Conservation (phyloP, 2,113 vertebrate species). For the Eidolon helvum region DNA sequence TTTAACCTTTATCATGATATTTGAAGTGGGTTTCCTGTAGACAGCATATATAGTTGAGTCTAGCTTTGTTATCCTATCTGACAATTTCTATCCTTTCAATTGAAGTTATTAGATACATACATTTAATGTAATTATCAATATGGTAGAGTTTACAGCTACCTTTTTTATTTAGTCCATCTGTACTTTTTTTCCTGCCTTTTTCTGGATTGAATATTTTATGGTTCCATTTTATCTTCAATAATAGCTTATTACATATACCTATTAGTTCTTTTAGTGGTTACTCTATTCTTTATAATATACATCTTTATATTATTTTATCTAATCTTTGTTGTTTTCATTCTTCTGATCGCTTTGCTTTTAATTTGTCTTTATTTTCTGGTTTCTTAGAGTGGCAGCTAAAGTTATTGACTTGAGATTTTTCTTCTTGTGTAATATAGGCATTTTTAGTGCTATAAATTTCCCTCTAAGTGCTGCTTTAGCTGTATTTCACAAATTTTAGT, state of each 20-base stretch:
- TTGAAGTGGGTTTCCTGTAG: background rate
- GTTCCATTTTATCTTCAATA: background rate
- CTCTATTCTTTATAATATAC: background rate
- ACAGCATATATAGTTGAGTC: background rate
- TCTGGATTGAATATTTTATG: background rate
- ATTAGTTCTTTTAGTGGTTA: background rate
- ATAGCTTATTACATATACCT: background rate
- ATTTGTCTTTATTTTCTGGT: background rate
- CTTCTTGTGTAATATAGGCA: background rate
- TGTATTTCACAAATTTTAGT: background rate
- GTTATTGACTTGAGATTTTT: background rate
- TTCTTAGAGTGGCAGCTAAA: background rate
- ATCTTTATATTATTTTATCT: background rate
- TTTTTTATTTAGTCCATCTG: background rate
- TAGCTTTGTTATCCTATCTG: background rate
- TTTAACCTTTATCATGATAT: background rate
- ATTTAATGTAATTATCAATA: background rate
- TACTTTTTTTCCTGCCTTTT: background rate
- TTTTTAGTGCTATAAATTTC: slow-evolving; percentile 1
- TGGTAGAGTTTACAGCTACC: background rate
- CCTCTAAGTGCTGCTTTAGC: background rate
- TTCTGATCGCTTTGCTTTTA: background rate
- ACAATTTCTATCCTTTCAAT: background rate
- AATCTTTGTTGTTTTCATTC: background rate
- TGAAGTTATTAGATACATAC: background rate